Evolutionary conservation across 2,113 vertebrate species (phyloP).

Genomic region (Emydocephalus ijimae): DNA sequence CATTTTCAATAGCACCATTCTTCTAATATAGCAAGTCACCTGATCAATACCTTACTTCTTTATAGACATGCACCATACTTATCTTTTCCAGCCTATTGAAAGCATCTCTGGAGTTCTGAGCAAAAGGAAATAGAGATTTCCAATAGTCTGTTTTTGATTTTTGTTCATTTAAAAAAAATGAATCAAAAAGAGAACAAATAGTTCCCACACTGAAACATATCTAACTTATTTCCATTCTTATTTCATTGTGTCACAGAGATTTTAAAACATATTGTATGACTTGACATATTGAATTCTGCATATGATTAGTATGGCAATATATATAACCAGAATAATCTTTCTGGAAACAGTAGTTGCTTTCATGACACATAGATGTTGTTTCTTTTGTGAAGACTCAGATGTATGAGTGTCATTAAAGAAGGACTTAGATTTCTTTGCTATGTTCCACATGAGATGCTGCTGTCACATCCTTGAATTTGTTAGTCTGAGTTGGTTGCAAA

Average conservation of each 20-base stretch:
- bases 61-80: neutral
- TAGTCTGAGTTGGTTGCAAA: neutral
- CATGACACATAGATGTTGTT: neutral
- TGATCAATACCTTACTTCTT: neutral
- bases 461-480: neutral
- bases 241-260: neutral
- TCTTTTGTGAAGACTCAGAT: neutral
- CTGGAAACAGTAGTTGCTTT: neutral
- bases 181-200: neutral
- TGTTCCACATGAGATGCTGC: neutral
- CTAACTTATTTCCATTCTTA: neutral
- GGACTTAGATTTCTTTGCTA: neutral
- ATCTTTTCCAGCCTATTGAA: neutral
- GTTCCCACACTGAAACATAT: neutral
- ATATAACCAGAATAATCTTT: conserved; percentile 13
- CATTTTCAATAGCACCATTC: neutral
- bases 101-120: neutral
- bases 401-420: neutral
- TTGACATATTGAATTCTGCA: neutral
- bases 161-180: neutral
- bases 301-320: conserved; percentile 7
- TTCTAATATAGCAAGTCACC: neutral
- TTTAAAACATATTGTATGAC: neutral
- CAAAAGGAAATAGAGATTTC: neutral
- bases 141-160: neutral